Conservation (phyloP, 2,888 invertebrate genomes). For the Dryomyza anilis region DNA sequence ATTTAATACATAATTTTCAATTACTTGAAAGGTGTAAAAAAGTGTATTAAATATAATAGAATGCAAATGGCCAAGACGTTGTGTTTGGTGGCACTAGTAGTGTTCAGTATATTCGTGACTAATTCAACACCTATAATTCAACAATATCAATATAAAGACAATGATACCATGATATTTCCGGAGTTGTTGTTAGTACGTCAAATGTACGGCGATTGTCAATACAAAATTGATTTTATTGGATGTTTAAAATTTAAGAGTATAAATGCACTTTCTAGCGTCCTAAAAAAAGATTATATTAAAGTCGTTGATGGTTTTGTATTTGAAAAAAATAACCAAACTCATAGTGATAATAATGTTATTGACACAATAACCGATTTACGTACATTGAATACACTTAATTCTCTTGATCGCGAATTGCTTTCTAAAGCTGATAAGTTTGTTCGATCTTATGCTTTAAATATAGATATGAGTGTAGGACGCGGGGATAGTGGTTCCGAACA, state of each 20-base stretch:
- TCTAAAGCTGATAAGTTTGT: slow-evolving; percentile 67
- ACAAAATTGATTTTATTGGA: slow-evolving; percentile 66
- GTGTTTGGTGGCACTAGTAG: too few species aligned
- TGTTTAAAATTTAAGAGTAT: slow-evolving; percentile 70
- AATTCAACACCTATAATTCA: too few species aligned
- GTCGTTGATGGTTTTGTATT: slow-evolving; percentile 67
- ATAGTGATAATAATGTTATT: slow-evolving; percentile 57
- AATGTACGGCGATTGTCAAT: slow-evolving; percentile 70
- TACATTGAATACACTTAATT: slow-evolving; percentile 65
- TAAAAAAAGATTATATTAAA: slow-evolving; percentile 69
- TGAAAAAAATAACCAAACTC: slow-evolving; percentile 66
- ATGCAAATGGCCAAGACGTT: too few species aligned
- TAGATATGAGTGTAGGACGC: slow-evolving; percentile 63
- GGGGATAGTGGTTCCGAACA: slow-evolving; percentile 45
- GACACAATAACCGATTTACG: slow-evolving; percentile 65
- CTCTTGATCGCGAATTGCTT: slow-evolving; percentile 63
- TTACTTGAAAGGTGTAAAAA: too few species aligned
- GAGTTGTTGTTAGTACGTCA: slow-evolving; percentile 67
- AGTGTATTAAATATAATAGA: too few species aligned
- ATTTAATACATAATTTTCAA: too few species aligned
- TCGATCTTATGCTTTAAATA: slow-evolving; percentile 69
- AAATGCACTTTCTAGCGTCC: slow-evolving; percentile 66
- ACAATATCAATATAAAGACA: too few species aligned
- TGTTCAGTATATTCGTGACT: too few species aligned
- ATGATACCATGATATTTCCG: too few species aligned